phyloP scores from a whole-genome alignment of 2,888 invertebrate species.

The Brachyopa scutellaris region DNA sequence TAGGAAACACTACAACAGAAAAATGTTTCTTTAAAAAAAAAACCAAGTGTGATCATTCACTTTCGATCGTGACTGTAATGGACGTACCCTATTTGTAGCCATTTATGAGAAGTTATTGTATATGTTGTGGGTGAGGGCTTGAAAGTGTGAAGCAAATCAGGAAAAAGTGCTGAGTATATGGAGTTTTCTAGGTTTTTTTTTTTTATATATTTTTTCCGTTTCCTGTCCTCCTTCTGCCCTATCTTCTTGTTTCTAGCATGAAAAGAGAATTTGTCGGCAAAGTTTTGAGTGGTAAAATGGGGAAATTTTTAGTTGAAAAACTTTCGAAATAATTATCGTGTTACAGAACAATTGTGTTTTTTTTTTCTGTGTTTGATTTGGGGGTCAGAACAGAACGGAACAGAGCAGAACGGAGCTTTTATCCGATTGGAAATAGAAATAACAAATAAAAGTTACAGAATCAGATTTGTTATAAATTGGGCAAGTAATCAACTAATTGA shows the following conservation, averaged over 20 bases:
- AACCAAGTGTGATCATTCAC: background rate
- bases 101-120: conserved; percentile 23
- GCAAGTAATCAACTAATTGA: conserved; percentile 27
- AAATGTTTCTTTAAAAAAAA: too few relatives aligned
- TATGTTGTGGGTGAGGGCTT: conserved; percentile 20
- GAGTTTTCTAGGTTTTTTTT: background rate
- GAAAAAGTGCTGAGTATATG: conserved; percentile 15
- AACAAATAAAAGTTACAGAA: background rate
- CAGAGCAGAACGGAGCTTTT: too few relatives aligned
- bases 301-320: conserved; percentile 27
- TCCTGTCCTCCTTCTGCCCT: background rate
- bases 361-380: too few relatives aligned
- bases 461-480: background rate
- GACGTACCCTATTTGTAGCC: background rate
- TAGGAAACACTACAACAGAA: too few relatives aligned
- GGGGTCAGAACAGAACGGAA: too few relatives aligned
- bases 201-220: too few relatives aligned
- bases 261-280: conserved; percentile 13
- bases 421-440: too few relatives aligned
- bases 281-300: conserved; percentile 25
- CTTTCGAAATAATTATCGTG: conserved; percentile 39
- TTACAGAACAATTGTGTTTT: conserved; percentile 5
- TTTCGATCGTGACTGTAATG: background rate
- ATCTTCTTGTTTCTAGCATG: background rate
- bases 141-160: conserved; percentile 42